Evolutionary conservation across 2,888 invertebrate species (phyloP).

Genomic region (Rhodophaea formosa): DNA sequence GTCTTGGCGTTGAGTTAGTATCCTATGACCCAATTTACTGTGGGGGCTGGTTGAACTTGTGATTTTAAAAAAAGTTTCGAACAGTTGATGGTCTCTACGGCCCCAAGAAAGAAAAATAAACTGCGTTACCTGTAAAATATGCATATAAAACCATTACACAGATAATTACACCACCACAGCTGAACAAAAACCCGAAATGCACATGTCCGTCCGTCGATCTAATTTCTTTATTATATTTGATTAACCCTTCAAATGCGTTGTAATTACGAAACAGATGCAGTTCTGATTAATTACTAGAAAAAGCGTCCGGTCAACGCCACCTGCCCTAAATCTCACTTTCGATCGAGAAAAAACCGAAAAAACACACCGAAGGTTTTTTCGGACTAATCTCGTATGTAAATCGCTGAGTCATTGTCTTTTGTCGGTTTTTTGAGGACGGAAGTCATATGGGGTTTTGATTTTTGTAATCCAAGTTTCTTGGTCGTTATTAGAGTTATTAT

Average conservation of each 20-base stretch:
- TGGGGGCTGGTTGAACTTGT: too few relatives aligned
- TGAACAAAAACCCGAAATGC: constrained; percentile 36
- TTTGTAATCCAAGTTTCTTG: constrained; percentile 44
- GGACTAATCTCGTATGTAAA: constrained; percentile 70
- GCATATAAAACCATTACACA: constrained; percentile 12
- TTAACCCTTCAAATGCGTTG: constrained; percentile 71
- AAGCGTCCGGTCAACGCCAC: constrained; percentile 60
- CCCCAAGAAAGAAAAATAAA: not conserved
- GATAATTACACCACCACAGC: constrained; percentile 6
- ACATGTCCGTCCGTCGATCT: constrained; percentile 61
- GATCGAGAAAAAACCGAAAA: constrained; percentile 47
- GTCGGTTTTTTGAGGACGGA: constrained; percentile 50
- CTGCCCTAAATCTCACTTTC: constrained; percentile 74
- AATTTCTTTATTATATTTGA: constrained; percentile 81
- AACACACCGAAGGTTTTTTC: constrained; percentile 47
- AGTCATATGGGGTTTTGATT: constrained; percentile 55
- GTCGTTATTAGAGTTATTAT: constrained; percentile 28
- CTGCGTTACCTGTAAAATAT: not conserved
- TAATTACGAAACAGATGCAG: constrained; percentile 76
- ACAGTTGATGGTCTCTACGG: too few relatives aligned
- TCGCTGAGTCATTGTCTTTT: constrained; percentile 73
- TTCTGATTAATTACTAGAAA: constrained; percentile 76
- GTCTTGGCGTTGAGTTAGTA: too few relatives aligned
- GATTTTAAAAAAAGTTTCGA: too few relatives aligned
- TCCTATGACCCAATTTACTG: too few relatives aligned